phyloP scores from a whole-genome alignment of 2,113 vertebrate genomes.

The Dunckerocampus dactyliophorus region DNA sequence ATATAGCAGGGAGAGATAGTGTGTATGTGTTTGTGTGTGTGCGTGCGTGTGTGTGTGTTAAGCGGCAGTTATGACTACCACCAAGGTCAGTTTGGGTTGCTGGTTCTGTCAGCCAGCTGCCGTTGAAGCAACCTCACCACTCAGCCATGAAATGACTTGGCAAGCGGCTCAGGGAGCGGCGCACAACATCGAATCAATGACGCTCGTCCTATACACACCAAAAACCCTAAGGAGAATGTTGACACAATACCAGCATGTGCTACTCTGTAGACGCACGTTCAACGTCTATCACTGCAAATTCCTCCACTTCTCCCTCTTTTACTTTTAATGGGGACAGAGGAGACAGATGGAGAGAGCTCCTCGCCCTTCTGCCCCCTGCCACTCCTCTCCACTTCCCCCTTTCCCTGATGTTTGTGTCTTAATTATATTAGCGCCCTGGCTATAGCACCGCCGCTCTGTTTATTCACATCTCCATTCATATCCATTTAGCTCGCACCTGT shows the following conservation, averaged over 20 bases:
- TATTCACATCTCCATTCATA: constrained; percentile 98
- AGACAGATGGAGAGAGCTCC: constrained; percentile 90
- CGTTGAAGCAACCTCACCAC: constrained; percentile 61
- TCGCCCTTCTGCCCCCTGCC: constrained; percentile 76
- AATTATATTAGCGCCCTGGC: constrained; percentile 98
- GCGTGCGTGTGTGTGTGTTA: constrained; percentile 50
- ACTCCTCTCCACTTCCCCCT: constrained; percentile 37
- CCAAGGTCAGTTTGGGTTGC: constrained; percentile 73
- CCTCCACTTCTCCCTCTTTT: constrained; percentile 36
- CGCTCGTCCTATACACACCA: constrained; percentile 52
- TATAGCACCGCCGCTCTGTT: constrained; percentile 86
- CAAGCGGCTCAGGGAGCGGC: constrained; percentile 53
- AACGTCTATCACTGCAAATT: constrained; percentile 31
- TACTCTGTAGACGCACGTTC: constrained; percentile 29
- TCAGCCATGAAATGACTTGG: constrained; percentile 74
- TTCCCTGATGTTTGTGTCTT: constrained; percentile 90
- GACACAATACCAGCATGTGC: constrained; percentile 57
- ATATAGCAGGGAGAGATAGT: constrained; percentile 29
- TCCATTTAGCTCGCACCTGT: constrained; percentile 99
- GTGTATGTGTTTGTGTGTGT: background rate
- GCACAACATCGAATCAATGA: constrained; percentile 64
- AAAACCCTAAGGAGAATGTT: constrained; percentile 67
- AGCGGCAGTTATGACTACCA: constrained; percentile 60
- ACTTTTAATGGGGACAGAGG: constrained; percentile 67
- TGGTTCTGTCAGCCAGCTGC: constrained; percentile 69